Percentiles rank a stretch among this genome's conserved stretches.
Evolutionary conservation across 2,888 invertebrate genomes (phyloP).

Genomic region (Acrobasis suavella): DNA sequence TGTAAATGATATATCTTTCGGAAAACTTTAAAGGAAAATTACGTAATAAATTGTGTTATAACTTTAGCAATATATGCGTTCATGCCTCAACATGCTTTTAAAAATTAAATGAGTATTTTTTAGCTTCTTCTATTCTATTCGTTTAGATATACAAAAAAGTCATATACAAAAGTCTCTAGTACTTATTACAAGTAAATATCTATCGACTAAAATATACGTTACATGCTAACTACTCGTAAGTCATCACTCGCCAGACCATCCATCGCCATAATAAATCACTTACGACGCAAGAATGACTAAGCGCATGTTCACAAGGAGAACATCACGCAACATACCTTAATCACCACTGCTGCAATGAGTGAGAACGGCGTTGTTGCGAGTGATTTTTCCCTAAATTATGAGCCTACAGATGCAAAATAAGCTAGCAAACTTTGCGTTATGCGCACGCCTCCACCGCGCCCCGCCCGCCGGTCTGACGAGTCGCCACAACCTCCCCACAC

Average conservation of each 20-base stretch:
- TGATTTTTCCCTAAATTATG: too few relatives aligned
- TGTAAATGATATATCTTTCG: too few relatives aligned
- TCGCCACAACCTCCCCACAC: constrained; percentile 54
- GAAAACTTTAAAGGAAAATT: too few relatives aligned
- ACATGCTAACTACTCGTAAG: neutral
- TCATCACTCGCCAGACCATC: neutral
- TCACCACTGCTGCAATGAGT: too few relatives aligned
- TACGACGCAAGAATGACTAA: neutral
- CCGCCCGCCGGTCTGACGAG: constrained; percentile 38
- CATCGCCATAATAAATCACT: neutral
- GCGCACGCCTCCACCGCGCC: constrained; percentile 64
- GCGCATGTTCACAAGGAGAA: too few relatives aligned
- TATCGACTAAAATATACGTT: neutral
- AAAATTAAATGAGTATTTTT: neutral
- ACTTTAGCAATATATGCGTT: neutral
- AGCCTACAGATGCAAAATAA: constrained; percentile 34
- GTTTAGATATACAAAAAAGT: neutral
- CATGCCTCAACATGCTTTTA: constrained; percentile 6
- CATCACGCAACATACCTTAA: too few relatives aligned
- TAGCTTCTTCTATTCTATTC: neutral
- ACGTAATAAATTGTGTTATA: neutral
- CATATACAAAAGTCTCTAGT: neutral
- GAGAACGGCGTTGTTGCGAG: too few relatives aligned
- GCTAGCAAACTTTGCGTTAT: constrained; percentile 23
- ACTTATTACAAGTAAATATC: neutral